Evolutionary conservation across 2,797 vertebrate genomes (phyloP), one percentile per base, ranked within the genome.

Genomic region (Sebastes glaucus): DNA sequence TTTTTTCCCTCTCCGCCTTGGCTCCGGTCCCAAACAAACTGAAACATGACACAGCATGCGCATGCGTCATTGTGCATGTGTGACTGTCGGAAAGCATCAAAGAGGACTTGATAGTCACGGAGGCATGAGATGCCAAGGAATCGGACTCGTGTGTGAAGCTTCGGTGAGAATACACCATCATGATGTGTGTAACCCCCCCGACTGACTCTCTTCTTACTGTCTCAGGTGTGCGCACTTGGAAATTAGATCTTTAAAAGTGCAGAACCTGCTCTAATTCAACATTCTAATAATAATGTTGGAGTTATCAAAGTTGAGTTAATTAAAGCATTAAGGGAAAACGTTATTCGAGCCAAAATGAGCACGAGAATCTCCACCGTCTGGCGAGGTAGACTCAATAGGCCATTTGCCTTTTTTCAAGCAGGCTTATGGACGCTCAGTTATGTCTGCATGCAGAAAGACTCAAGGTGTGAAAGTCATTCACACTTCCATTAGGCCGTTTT

Each of bases 241-340:
- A 86, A 84, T 82, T 6, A 70, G n/a, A 83, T 82, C 70, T 81
- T 83, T 80, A 53, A 77, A 88, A 77, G 68, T 78, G 75, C 27
- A 68, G 53, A 56, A 71, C 32, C 20, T 62, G 30, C 38, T 82
- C 38, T 66, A 64, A 87, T 75, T 83, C 23, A 46, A 77, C 25
- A 60, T 71, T 85, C 61, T 53, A 67, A 82, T 87, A 83, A 78
- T 61, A 71, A 71, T 32, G 25, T 25, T 23, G 4, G 25, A 71
- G 75, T 80, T 83, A 85, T 87, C 60, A 25, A 60, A 74, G 56
- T 77, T 72, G 30, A 86, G 81, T 87, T 88, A 86, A 88, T 90
- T 88, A 88, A 82, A 87, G 70, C 28, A 83, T 71, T 68, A 59
- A 71, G 64, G 27, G n/a, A 28, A 77, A 85, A 78, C 74, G 61